phyloP scores from a whole-genome alignment of 2,797 vertebrate species.

The Hemitrygon akajei region DNA sequence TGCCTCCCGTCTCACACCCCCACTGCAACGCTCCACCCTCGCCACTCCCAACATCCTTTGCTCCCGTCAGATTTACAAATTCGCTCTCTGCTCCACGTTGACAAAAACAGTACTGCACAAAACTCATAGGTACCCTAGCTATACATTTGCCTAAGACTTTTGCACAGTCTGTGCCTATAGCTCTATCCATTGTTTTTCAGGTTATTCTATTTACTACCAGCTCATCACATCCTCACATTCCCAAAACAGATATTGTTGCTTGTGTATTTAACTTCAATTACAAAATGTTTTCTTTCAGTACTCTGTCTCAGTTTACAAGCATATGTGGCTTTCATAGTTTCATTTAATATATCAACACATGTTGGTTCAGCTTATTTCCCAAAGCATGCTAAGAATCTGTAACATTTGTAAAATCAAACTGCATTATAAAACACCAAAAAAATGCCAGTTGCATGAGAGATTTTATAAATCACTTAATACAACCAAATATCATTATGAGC shows the following conservation, averaged over 20 bases:
- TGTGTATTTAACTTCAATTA: not conserved
- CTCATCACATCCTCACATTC: no score
- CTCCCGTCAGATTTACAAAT: no score
- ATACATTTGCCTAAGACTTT: no score
- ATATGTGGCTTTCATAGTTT: not conserved
- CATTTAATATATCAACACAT: not conserved
- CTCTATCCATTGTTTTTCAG: no score
- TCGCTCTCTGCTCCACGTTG: no score
- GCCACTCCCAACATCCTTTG: no score
- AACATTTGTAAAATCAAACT: not conserved
- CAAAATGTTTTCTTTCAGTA: not conserved
- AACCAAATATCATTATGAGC: not conserved
- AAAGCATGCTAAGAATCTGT: not conserved
- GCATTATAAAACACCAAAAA: not conserved
- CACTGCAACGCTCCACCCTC: no score
- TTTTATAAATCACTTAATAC: not conserved
- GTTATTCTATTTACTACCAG: no score
- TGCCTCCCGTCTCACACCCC: no score
- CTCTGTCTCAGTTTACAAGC: not conserved
- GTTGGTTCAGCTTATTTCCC: not conserved
- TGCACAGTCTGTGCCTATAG: no score
- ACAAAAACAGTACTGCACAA: no score
- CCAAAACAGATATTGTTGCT: not conserved
- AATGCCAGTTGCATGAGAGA: not conserved
- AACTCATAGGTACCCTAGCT: no score